These are phyloP conservation scores for Orthosia incerta DNA, from an alignment of 2,888 invertebrate species.

Conservation along the genomic window DNA sequence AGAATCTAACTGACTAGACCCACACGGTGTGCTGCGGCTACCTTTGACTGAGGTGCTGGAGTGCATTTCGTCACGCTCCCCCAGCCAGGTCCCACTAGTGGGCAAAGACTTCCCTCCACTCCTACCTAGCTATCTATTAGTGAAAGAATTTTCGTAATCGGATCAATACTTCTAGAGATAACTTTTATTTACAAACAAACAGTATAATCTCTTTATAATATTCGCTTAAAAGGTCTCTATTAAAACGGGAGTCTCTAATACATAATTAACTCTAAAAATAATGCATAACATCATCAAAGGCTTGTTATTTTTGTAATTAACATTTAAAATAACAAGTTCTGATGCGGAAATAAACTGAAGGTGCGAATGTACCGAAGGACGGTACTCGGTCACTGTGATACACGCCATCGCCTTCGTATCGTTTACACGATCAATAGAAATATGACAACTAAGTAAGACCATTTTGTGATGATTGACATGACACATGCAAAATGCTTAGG, in stretches of 20 bases:
- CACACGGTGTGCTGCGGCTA: too few relatives aligned
- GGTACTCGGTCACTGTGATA: slow-evolving; percentile 8
- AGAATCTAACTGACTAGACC: too few relatives aligned
- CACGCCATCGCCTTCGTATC: background rate
- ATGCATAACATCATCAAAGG: slow-evolving; percentile 51
- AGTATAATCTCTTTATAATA: background rate
- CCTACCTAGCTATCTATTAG: too few relatives aligned
- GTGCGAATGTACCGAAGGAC: slow-evolving; percentile 57
- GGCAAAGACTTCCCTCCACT: too few relatives aligned
- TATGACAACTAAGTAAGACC: background rate
- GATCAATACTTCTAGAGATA: background rate
- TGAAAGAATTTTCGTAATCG: background rate
- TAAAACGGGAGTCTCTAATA: slow-evolving; percentile 17
- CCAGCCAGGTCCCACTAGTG: too few relatives aligned
- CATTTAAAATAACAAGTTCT: slow-evolving; percentile 63
- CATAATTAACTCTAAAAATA: slow-evolving; percentile 58
- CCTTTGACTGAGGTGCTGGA: too few relatives aligned
- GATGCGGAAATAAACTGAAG: slow-evolving; percentile 55
- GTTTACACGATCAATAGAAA: slow-evolving; percentile 37
- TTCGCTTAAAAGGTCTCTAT: background rate
- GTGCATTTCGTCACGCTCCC: too few relatives aligned
- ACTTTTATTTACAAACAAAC: background rate
- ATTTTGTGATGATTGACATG: background rate
- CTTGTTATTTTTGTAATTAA: slow-evolving; percentile 60
- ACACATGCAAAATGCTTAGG: background rate